phyloP scores from a whole-genome alignment of 2,888 invertebrate species.

The Harpalus rubripes region DNA sequence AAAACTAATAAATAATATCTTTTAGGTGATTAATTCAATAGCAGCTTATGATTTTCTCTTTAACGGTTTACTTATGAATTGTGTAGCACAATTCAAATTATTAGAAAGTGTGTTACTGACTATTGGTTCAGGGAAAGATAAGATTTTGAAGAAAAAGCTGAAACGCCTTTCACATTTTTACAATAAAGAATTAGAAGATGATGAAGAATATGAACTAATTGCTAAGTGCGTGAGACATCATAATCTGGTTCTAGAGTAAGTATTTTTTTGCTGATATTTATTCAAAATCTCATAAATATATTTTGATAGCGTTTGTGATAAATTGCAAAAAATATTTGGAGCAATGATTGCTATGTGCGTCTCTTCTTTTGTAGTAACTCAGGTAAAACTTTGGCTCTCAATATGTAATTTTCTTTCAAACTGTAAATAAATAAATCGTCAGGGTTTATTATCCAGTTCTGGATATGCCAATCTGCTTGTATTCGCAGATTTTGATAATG shows the following conservation, averaged over 20 bases:
- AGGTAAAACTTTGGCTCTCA: too few species aligned
- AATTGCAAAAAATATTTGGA: conserved; percentile 19
- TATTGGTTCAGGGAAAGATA: conserved; percentile 37
- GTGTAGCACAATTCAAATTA: conserved; percentile 59
- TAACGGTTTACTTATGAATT: conserved; percentile 32
- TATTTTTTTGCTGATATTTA: too few species aligned
- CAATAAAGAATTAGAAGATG: conserved; percentile 27
- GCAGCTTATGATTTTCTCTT: conserved; percentile 53
- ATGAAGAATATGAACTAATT: conserved; percentile 49
- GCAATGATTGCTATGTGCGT: conserved; percentile 36
- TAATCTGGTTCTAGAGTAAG: conserved; percentile 54
- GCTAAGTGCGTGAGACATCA: conserved; percentile 59
- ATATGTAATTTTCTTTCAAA: too few species aligned
- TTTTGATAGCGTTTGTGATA: conserved; percentile 8
- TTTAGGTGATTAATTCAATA: conserved; percentile 33
- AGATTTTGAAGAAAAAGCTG: conserved; percentile 29
- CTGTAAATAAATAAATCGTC: too few species aligned
- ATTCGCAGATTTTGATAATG: too few species aligned
- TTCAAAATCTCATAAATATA: too few species aligned
- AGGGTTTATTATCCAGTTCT: too few species aligned
- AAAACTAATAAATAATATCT: neutral
- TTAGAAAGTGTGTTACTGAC: conserved; percentile 26
- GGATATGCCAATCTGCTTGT: too few species aligned
- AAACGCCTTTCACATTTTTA: neutral
- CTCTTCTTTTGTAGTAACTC: conserved; percentile 36